Evolutionary conservation across 2,888 invertebrate species (phyloP).

Genomic region (Polydrusus cervinus): DNA sequence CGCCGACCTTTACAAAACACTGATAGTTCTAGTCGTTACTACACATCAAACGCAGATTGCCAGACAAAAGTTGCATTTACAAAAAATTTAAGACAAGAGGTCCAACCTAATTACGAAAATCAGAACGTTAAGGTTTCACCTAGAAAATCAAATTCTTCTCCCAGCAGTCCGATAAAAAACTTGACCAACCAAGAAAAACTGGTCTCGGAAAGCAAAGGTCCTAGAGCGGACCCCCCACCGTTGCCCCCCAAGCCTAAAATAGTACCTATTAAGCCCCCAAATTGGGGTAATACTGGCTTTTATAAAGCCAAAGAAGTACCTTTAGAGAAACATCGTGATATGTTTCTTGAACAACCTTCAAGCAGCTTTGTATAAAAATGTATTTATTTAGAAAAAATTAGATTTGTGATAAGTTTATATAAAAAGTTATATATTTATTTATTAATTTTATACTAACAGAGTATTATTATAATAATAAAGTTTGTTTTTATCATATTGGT

Average conservation of each 20-base stretch:
- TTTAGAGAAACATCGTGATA: slow-evolving; percentile 63
- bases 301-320: slow-evolving; percentile 61
- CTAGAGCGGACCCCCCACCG: slow-evolving; percentile 76
- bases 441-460: slow-evolving; percentile 43
- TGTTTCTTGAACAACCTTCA: slow-evolving; percentile 77
- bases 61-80: slow-evolving; percentile 54
- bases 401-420: slow-evolving; percentile 37
- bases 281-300: slow-evolving; percentile 73
- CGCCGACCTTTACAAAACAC: slow-evolving; percentile 48
- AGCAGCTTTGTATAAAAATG: slow-evolving; percentile 76
- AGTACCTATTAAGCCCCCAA: slow-evolving; percentile 77
- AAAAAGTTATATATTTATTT: slow-evolving; percentile 41
- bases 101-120: slow-evolving; percentile 65
- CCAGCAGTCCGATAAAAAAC: slow-evolving; percentile 17
- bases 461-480: slow-evolving; percentile 45
- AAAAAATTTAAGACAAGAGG: slow-evolving; percentile 59
- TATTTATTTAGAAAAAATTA: slow-evolving; percentile 26
- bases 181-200: slow-evolving; percentile 29
- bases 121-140: slow-evolving; percentile 55
- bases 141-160: slow-evolving; percentile 19
- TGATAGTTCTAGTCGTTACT: slow-evolving; percentile 56
- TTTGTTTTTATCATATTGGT: slow-evolving; percentile 36
- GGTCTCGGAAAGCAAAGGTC: slow-evolving; percentile 46
- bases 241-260: slow-evolving; percentile 85
- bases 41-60: slow-evolving; percentile 48